Percentiles rank a stretch among this genome's conserved stretches.
Evolutionary conservation across 2,797 vertebrate genomes (phyloP).

Genomic region (Oreonectes daqikongensis): DNA sequence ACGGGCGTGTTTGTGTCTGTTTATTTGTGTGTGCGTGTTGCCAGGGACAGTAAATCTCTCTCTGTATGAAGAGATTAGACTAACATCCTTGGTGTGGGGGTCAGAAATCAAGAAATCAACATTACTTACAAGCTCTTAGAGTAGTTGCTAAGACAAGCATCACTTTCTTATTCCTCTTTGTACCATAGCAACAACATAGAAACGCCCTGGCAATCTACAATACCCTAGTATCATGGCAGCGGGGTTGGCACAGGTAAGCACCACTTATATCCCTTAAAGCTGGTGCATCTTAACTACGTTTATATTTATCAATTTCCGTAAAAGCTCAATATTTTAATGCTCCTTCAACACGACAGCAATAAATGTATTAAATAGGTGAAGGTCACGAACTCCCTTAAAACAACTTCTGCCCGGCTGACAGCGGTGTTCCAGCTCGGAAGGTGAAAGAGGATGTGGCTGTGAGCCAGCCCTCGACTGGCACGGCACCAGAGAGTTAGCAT

Average conservation of each 20-base stretch:
- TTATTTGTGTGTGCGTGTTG: slow-evolving; percentile 15
- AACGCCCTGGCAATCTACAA: background rate
- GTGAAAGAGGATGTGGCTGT: slow-evolving; percentile 14
- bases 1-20: slow-evolving; percentile 36
- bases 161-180: background rate
- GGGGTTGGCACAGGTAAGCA: background rate
- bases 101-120: slow-evolving; percentile 12
- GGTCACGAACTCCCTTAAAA: slow-evolving; percentile 52
- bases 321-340: too few species aligned
- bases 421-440: slow-evolving; percentile 29
- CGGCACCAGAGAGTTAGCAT: slow-evolving; percentile 31
- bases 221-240: background rate
- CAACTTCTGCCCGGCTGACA: slow-evolving; percentile 44
- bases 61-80: slow-evolving; percentile 41
- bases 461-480: slow-evolving; percentile 36
- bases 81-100: slow-evolving; percentile 26
- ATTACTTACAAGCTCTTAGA: background rate
- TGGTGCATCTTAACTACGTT: too few species aligned
- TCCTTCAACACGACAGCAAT: slow-evolving; percentile 29
- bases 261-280: too few species aligned
- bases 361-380: slow-evolving; percentile 56
- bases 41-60: slow-evolving; percentile 25
- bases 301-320: too few species aligned
- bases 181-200: too few species aligned
- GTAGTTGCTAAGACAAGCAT: background rate